Conservation (phyloP, 2,888 invertebrate genomes). For the Brenthis daphne region DNA sequence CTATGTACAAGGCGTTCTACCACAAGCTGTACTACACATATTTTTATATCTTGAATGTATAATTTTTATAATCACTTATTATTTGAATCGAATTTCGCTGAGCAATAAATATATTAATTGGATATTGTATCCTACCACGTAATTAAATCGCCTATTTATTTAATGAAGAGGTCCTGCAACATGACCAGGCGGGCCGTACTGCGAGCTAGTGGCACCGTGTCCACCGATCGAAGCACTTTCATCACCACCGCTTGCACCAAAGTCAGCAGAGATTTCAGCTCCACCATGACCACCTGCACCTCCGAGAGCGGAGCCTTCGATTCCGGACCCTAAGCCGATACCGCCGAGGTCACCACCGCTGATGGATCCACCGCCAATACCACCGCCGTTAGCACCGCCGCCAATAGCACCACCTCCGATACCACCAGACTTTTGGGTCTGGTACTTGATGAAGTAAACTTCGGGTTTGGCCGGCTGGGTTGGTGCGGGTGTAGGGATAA, state of each 20-base stretch:
- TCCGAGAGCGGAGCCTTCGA: conserved; percentile 48
- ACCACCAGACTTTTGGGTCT: conserved; percentile 83
- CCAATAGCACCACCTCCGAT: conserved; percentile 68
- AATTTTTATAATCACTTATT: conserved; percentile 9
- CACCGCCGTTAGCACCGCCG: conserved; percentile 62
- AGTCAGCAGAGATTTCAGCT: conserved; percentile 59
- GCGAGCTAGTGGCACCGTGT: conserved; percentile 69
- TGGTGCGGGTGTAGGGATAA: conserved; percentile 88
- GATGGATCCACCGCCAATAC: conserved; percentile 55
- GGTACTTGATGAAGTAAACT: conserved; percentile 94
- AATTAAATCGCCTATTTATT: conserved; percentile 43
- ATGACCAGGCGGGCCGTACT: conserved; percentile 79
- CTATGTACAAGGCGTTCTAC: conserved; percentile 69
- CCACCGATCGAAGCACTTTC: conserved; percentile 51
- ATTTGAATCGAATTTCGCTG: conserved; percentile 43
- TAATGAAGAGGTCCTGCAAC: conserved; percentile 77
- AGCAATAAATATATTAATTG: conserved; percentile 60
- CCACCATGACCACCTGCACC: conserved; percentile 58
- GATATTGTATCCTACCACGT: conserved; percentile 59
- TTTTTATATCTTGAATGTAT: conserved; percentile 16
- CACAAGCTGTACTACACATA: conserved; percentile 50
- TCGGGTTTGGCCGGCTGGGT: conserved; percentile 94
- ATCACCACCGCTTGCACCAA: conserved; percentile 60
- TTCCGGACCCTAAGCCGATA: conserved; percentile 54
- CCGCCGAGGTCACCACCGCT: conserved; percentile 53